phyloP scores from a whole-genome alignment of 2,888 invertebrate species.

The Lomographa bimaculata region DNA sequence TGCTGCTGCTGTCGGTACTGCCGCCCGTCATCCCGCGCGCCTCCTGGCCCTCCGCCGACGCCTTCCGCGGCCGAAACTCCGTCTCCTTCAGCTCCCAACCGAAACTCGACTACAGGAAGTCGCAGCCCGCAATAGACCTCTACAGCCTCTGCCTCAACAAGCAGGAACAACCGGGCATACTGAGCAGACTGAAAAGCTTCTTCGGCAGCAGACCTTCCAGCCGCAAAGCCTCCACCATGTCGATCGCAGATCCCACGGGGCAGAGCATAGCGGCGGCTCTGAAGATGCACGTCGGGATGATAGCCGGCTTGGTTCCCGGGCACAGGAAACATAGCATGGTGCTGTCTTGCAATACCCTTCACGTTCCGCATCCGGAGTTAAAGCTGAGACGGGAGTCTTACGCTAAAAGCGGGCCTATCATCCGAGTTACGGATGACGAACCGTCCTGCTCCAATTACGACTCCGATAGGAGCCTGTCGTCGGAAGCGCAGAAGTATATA shows the following conservation, averaged over 20 bases:
- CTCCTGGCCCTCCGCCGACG: constrained; percentile 90
- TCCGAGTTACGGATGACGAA: constrained; percentile 81
- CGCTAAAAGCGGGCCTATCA: constrained; percentile 85
- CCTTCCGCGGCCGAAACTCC: constrained; percentile 83
- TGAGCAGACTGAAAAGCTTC: constrained; percentile 82
- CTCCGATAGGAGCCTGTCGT: constrained; percentile 49
- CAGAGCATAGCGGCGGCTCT: constrained; percentile 87
- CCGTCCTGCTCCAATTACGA: constrained; percentile 66
- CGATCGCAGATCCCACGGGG: constrained; percentile 83
- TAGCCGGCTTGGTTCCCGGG: constrained; percentile 87
- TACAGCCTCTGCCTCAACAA: constrained; percentile 84
- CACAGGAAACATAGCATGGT: constrained; percentile 83
- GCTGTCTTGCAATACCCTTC: constrained; percentile 85
- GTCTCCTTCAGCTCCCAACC: constrained; percentile 87
- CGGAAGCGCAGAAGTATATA: constrained; percentile 63
- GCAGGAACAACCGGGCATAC: constrained; percentile 80
- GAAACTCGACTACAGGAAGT: constrained; percentile 83
- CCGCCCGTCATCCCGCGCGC: constrained; percentile 90
- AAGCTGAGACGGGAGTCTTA: constrained; percentile 77
- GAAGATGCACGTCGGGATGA: constrained; percentile 89
- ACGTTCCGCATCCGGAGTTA: constrained; percentile 71
- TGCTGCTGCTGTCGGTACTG: constrained; percentile 87
- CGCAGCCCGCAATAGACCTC: constrained; percentile 83
- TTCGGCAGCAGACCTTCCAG: constrained; percentile 86
- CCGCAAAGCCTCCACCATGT: constrained; percentile 86